Evolutionary conservation across 64 coral and sea anemone genomes (phyloP).

Genomic region (Stichodactyla helianthus): DNA sequence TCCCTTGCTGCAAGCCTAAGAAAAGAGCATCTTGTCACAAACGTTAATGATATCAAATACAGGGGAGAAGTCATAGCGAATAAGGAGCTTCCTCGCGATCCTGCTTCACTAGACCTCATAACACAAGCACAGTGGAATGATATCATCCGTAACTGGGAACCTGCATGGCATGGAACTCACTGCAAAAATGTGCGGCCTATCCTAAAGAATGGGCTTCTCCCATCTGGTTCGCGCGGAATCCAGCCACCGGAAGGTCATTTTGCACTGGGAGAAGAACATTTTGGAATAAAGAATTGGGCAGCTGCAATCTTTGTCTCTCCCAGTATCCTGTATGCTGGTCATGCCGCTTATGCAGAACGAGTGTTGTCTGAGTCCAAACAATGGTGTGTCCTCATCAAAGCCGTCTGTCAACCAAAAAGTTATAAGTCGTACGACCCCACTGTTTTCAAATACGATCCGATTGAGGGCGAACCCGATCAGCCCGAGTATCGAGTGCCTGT

Average conservation of each 20-base stretch:
- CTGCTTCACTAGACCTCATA: not conserved
- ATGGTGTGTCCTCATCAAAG: slow-evolving; percentile 55
- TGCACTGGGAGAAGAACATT: not conserved
- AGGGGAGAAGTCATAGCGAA: slow-evolving; percentile 6
- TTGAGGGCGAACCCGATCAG: not conserved
- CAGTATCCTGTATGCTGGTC: slow-evolving; percentile 31
- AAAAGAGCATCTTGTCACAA: not conserved
- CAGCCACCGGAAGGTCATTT: slow-evolving; percentile 6
- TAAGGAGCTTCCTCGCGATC: slow-evolving; percentile 34
- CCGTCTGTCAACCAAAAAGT: not conserved
- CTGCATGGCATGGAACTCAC: slow-evolving; percentile 44
- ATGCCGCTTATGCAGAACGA: slow-evolving; percentile 22
- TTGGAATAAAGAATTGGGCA: slow-evolving; percentile 35
- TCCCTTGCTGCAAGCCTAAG: not conserved
- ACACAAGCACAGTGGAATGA: not conserved
- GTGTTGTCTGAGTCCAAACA: not conserved
- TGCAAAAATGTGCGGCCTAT: slow-evolving; percentile 22
- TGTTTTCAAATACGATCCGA: not conserved
- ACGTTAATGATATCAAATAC: slow-evolving; percentile 8
- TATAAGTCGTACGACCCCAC: slow-evolving; percentile 31
- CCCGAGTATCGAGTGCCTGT: slow-evolving; percentile 26
- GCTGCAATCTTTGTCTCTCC: slow-evolving; percentile 51
- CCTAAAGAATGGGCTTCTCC: slow-evolving; percentile 24
- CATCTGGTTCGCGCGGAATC: slow-evolving; percentile 24
- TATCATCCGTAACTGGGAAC: slow-evolving; percentile 13